Conservation (phyloP, 2,888 invertebrate species). For the Coenonympha glycerion region DNA sequence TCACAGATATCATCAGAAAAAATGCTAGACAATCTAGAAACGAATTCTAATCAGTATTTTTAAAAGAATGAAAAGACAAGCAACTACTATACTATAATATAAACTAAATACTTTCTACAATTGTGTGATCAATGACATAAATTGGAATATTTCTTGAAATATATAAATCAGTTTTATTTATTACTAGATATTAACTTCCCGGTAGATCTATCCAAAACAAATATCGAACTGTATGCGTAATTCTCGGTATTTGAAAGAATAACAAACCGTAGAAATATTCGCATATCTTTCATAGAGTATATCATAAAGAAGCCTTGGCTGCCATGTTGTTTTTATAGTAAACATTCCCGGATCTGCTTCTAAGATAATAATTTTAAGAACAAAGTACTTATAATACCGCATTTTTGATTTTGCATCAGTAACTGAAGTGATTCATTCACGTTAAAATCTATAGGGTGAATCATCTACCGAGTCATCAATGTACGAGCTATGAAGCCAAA, state of each 20-base stretch:
- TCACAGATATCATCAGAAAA: too few species aligned
- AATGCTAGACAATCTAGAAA: too few species aligned
- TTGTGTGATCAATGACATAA: not conserved
- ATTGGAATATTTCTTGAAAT: slow-evolving; percentile 8
- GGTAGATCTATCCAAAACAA: slow-evolving; percentile 27
- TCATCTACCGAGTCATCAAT: too few species aligned
- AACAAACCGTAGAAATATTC: slow-evolving; percentile 21
- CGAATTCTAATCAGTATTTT: too few species aligned
- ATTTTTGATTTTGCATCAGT: not conserved
- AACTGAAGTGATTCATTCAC: too few species aligned
- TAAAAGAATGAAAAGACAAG: too few species aligned
- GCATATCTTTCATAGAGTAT: slow-evolving; percentile 9
- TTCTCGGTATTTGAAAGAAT: slow-evolving; percentile 18
- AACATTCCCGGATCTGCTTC: slow-evolving; percentile 5
- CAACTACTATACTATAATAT: too few species aligned
- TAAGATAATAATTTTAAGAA: not conserved
- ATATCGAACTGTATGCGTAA: slow-evolving; percentile 19
- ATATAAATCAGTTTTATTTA: not conserved
- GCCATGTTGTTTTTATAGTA: slow-evolving; percentile 25
- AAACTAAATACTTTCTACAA: not conserved
- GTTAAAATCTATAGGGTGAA: too few species aligned
- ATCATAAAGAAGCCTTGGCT: slow-evolving; percentile 19
- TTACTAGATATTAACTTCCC: not conserved
- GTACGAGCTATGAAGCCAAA: too few species aligned
- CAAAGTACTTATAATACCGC: not conserved